These are phyloP conservation scores for Jordanella pulchra DNA, from an alignment of 2,797 vertebrate species.

Conservation along the genomic window DNA sequence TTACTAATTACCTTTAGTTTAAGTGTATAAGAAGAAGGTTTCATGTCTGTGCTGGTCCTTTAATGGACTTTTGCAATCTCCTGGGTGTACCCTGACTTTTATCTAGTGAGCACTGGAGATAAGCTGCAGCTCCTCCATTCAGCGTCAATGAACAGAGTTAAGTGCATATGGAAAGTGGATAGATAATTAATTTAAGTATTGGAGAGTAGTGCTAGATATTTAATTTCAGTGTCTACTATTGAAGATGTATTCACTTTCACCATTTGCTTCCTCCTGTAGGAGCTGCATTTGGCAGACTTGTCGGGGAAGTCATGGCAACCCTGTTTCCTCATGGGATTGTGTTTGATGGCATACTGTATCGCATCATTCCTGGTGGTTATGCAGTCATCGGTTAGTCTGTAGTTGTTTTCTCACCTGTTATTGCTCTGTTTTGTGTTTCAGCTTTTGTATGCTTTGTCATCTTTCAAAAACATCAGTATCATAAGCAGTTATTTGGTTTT, in stretches of 20 bases:
- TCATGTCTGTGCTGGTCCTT: neutral
- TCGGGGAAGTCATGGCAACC: constrained; percentile 93
- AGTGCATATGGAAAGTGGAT: neutral
- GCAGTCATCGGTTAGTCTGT: constrained; percentile 92
- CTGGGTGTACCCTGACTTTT: neutral
- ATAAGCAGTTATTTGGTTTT: neutral
- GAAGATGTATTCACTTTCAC: neutral
- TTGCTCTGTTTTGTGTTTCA: neutral
- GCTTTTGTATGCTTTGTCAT: neutral
- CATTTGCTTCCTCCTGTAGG: constrained; percentile 67
- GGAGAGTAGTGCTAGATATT: neutral
- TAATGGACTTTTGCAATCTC: neutral
- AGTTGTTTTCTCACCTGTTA: constrained; percentile 9
- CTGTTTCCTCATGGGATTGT: constrained; percentile 92
- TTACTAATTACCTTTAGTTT: neutral
- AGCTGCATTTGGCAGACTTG: constrained; percentile 89
- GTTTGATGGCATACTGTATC: constrained; percentile 92
- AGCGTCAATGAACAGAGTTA: neutral
- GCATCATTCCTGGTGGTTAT: constrained; percentile 94
- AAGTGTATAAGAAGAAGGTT: neutral
- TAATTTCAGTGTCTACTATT: neutral
- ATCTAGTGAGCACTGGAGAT: neutral
- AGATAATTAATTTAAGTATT: neutral
- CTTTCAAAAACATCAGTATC: neutral
- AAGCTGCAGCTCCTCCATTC: neutral